Percentiles rank a stretch among this genome's conserved stretches.
phyloP scores from a whole-genome alignment of 2,113 vertebrate species.

The Lamprotornis superbus region DNA sequence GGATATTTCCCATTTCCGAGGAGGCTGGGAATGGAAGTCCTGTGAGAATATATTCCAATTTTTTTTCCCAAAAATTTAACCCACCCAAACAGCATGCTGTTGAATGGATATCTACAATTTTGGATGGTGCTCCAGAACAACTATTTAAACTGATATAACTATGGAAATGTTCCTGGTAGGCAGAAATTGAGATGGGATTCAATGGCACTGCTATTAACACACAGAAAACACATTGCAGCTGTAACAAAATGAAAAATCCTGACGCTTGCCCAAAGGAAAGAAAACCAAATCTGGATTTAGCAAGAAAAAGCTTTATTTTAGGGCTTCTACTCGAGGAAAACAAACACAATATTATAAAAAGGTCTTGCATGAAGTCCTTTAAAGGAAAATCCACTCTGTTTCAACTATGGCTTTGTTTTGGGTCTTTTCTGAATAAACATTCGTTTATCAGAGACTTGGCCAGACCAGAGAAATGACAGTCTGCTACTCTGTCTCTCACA shows the following conservation, averaged over 20 bases:
- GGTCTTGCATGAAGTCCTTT: neutral
- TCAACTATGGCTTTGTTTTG: slow-evolving; percentile 41
- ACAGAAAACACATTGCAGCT: neutral
- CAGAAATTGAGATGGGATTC: neutral
- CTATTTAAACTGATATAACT: neutral
- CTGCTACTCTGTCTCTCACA: neutral
- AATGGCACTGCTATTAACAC: neutral
- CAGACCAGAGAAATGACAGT: neutral
- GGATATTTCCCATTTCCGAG: neutral
- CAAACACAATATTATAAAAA: slow-evolving; percentile 47
- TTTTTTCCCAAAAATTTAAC: neutral
- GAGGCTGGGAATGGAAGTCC: neutral
- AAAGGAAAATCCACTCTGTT: slow-evolving; percentile 32
- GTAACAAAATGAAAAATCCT: neutral
- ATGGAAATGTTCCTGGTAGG: neutral
- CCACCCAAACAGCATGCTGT: neutral
- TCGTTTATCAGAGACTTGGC: slow-evolving; percentile 41
- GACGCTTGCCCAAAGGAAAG: neutral
- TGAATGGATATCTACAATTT: neutral
- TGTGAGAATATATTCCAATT: neutral
- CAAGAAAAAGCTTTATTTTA: slow-evolving; percentile 6
- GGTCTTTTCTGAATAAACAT: slow-evolving; percentile 55
- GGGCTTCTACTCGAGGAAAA: slow-evolving; percentile 6
- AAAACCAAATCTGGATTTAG: neutral
- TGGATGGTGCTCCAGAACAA: neutral